Evolutionary conservation across 92 coral and sea anemone species (phyloP), one percentile per base, ranked within the genome.

Genomic region (Palythoa heliodiscus): DNA sequence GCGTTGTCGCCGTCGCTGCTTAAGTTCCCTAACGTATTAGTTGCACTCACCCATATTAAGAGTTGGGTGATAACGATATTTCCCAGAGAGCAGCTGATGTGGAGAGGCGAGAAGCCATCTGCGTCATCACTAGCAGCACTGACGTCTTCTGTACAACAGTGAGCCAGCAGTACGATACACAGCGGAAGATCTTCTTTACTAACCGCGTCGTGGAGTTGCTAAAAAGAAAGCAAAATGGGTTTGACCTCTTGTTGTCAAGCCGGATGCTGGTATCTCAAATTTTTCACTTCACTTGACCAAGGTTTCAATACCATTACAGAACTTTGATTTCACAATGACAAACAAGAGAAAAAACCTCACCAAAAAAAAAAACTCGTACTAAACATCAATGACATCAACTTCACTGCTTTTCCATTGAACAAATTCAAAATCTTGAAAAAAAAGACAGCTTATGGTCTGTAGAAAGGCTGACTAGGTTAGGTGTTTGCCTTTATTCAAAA

Each of bases 181-280:
- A 85, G 88, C 29, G 95, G 93, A 25, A 96, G 82, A 71, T 96
- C 98, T 60, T 96, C 98, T 39, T 89, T 91, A 53, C 87, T 75
- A 3, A 96, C 98, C 11, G 98, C 98, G 57, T 94, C 98, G 54
- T 92, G 86, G 35, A 96, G 91, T 90, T 95, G 98, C 98, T 96
- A 87, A 53, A 61, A 38, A 68, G 5, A 23, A 3, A 68, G 8
- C 23, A 11, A 70, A 48, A 29, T 23, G 4, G 7, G n/a, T 69
- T 37, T 25, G 1, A 78, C 57, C 13, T 16, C 9, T 9, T 71
- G 38, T 25, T 48, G 16, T 24, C n/a, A 15, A 19, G 52, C 57
- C 11, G 0, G 52, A 14, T 7, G 14, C 50, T 11, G 17, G 8
- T 47, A n/a, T 23, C 17, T 23, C 29, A 29, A 15, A 0, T 12